Percentiles rank a stretch among this genome's conserved stretches.
Evolutionary conservation across 2,888 invertebrate species (phyloP).

Genomic region (Deilephila porcellus): DNA sequence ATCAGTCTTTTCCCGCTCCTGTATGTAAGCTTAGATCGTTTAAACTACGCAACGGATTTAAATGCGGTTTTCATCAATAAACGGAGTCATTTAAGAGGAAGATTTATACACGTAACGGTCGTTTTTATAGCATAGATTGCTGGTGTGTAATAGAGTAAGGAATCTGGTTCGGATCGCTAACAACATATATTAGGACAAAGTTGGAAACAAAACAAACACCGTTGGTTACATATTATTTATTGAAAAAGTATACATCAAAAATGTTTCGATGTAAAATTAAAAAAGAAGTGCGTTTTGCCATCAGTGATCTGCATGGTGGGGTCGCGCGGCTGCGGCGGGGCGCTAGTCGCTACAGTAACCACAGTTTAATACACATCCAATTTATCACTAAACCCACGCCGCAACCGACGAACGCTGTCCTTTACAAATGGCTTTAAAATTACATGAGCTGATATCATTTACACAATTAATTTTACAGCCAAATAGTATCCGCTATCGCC

Average conservation of each 20-base stretch:
- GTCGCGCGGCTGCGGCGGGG: background rate
- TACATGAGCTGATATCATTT: conserved; percentile 34
- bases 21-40: no score
- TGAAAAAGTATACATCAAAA: conserved; percentile 83
- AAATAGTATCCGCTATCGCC: conserved; percentile 46
- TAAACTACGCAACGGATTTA: no score
- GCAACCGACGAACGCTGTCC: conserved; percentile 20
- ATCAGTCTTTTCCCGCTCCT: no score
- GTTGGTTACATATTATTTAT: conserved; percentile 77
- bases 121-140: no score
- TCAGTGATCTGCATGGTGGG: conserved; percentile 36
- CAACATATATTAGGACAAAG: background rate
- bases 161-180: no score
- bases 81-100: no score
- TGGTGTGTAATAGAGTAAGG: no score
- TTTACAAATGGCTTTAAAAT: conserved; percentile 25
- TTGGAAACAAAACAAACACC: conserved; percentile 42
- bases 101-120: no score
- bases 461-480: conserved; percentile 56
- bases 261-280: conserved; percentile 81
- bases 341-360: conserved; percentile 4
- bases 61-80: no score
- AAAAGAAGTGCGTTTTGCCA: conserved; percentile 56
- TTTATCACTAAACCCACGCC: conserved; percentile 8
- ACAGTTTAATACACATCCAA: conserved; percentile 24